Evolutionary conservation across 2,888 invertebrate species (phyloP), one percentile per base, ranked within the genome.

Genomic region (Anarsia innoxiella): DNA sequence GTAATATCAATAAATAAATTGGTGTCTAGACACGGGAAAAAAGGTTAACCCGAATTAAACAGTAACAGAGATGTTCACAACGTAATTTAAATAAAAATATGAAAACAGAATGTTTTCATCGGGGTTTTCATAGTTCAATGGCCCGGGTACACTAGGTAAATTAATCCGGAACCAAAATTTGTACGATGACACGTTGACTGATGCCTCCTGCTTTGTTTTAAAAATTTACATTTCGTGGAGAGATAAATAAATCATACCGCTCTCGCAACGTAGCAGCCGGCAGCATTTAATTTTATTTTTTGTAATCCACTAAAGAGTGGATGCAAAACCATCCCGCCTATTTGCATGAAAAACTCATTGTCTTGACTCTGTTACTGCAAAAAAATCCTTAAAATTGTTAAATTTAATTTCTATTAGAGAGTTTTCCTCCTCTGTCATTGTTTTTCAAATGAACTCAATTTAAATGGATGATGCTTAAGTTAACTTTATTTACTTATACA

Each of bases 291-390:
- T 40, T 40, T 46, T 45, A 38, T 45, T 46, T 51, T 49, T 50
- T 47, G 43, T 53, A 52, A 50, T 53, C 46, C 46, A 44, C 48
- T 49, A 42, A 51, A 42, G 48, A 47, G 44, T 44, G 35, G 42
- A 48, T 46, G 41, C 45, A 46, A 45, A 46, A 45, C 39, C 40
- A 43, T 45, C 28, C 16, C 26, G 47, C 45, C 36, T 44, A 72
- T 72, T 72, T 69, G 61, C 72, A 70, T 72, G 47, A 66, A 63
- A 68, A 67, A 44, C 53, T 56, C 60, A 58, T 69, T 65, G 57
- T 60, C 49, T 50, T 48, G 40, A 37, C 42, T 51, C 36, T 42
- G 39, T 44, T 37, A 47, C 44, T 38, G 43, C 41, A 43, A 49
- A 50, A 50, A 48, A 45, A 37, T 23, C 36, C 31, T 42, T 35